Base-by-base conservation (phyloP, 2,113 vertebrate genomes). In the Neogobius melanostomus region DNA sequence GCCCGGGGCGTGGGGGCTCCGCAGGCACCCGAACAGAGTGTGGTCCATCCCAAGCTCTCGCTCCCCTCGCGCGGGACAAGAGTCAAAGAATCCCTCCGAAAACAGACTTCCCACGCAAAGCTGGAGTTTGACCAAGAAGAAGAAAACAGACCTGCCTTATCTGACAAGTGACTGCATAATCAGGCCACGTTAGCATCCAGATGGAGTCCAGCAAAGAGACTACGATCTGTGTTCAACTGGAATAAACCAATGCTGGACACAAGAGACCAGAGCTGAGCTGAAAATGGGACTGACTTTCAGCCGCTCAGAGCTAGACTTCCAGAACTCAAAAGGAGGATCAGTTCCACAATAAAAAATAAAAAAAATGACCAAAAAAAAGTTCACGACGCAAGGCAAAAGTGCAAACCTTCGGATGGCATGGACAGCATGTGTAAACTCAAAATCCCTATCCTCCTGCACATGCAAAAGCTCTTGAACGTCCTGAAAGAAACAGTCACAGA, bases 1-100 rank as follows among this genome's bases (percentile, higher is more conserved):
- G 0, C 95, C 94, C 0, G 96, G 87, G 88, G 94, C 94, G 76
- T 99, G 97, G 60, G 96, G 95, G 94, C 95, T 97, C 92, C 97
- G 95, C 91, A 98, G 93, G 94, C 97, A 99, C 92, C 97, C 94
- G 72, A 99, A 99, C 78, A 99, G 94, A 6, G 97, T 95, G 95
- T 98, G 97, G 95, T 99, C 97, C 97, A 99, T 99, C 56, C 90
- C 92, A 91, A 88, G 85, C 90, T 47, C 80, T 87, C 91, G 16
- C 65, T 5, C 82, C 81, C 93, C 90, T 92, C 91, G 60, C 91
- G 44, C 42, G 7, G 57, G 11, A 60, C 57, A 14, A 61, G 59
- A 8, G 59, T 16, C 14, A n/a, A 44, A 43, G 36, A 61, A 60
- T 60, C 57, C 43, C 4, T n/a, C 43, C 42, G 14, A 36, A 36